phyloP scores from a whole-genome alignment of 92 coral and sea anemone genomes.

The Epizoanthus ramosus region DNA sequence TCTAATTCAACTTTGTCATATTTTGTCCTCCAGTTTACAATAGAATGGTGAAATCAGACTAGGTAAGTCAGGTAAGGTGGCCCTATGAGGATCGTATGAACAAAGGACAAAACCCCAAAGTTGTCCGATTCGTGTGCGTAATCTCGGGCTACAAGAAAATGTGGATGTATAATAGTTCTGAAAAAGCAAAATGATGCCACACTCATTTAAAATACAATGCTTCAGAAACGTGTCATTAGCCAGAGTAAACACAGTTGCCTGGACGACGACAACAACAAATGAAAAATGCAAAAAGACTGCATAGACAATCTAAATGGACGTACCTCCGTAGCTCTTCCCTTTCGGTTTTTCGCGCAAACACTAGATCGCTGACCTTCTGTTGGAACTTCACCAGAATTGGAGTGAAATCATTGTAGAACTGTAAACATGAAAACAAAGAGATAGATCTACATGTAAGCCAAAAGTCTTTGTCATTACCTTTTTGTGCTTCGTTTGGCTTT shows the following conservation, averaged over 20 bases:
- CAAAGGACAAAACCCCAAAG: too few relatives aligned
- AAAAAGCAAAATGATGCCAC: not conserved
- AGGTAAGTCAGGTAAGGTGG: too few relatives aligned
- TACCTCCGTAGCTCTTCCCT: slow-evolving; percentile 96
- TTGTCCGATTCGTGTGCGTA: too few relatives aligned
- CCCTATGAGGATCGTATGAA: too few relatives aligned
- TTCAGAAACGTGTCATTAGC: not conserved
- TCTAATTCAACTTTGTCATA: not conserved
- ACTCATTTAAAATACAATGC: not conserved
- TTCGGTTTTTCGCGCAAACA: slow-evolving; percentile 96
- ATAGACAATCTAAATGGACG: not conserved
- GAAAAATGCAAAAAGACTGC: too few relatives aligned
- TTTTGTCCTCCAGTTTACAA: not conserved
- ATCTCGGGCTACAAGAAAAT: too few relatives aligned
- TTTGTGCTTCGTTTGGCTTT: too few relatives aligned
- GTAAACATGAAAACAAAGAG: slow-evolving; percentile 25
- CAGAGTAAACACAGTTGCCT: too few relatives aligned
- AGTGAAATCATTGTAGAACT: slow-evolving; percentile 98
- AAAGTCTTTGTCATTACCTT: not conserved
- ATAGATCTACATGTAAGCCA: too few relatives aligned
- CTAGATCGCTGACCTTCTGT: slow-evolving; percentile 87
- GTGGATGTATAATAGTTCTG: too few relatives aligned
- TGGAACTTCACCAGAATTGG: slow-evolving; percentile 90
- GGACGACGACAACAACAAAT: too few relatives aligned
- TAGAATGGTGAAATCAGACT: too few relatives aligned